Evolutionary conservation across 2,797 vertebrate genomes (phyloP), one percentile per base, ranked within the genome.

Genomic region (Paguma larvata): DNA sequence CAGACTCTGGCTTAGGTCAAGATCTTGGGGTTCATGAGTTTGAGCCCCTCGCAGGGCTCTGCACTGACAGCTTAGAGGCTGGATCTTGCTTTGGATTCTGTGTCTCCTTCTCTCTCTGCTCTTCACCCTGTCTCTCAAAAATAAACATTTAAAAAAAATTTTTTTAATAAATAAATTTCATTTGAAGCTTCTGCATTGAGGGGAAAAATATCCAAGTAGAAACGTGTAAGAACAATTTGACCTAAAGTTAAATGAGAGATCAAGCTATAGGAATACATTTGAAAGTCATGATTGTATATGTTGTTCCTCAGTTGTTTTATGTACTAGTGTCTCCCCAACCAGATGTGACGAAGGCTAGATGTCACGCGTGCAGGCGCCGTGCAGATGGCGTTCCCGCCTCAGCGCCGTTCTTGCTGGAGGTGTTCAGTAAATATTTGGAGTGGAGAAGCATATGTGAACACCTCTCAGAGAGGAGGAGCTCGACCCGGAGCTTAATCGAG

Each of bases 221-320:
- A 97, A 75, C 91, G 6, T 65, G 78, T 80, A 67, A 89, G 91
- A 85, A 34, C 9, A 91, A 30, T 92, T 92, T 73, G 11, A 30
- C 34, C 32, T 89, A 96, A 95, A 32, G 70, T 82, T 25, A 97
- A 48, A 63, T 48, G 27, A 92, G n/a, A 92, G 0, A n/a, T 59
- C 73, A 80, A 75, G 3, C 67, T 75, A 32, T 83, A 83, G 27
- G 38, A 83, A 86, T 70, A 72, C 14, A 85, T 80, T 73, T 75
- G 62, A 73, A 83, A 63, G 23, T 90, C 83, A 70, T 77, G 32
- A 38, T 88, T 34, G 0, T 79, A 19, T 95, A 85, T 88, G 41
- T 63, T 78, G 8, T 77, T 88, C 73, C 83, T 85, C 77, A 72
- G 21, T 75, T 89, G 84, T 70, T 87, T 44, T 72, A 62, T 67